Evolutionary conservation across 2,888 invertebrate species (phyloP), one percentile per base, ranked within the genome.

Genomic region (Ochlodes sylvanus): DNA sequence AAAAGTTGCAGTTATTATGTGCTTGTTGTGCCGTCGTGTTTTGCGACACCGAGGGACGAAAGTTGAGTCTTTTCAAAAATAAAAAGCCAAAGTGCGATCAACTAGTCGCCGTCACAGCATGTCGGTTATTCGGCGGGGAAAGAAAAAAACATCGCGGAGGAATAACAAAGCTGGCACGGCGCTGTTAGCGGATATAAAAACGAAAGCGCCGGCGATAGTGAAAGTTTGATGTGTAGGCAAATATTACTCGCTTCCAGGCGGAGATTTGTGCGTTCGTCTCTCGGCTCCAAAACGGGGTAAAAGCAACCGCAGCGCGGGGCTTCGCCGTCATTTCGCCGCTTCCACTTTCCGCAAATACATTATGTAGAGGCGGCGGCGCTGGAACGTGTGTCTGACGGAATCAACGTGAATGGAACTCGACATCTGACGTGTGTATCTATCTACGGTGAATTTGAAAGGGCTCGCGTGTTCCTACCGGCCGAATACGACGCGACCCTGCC

Each of bases 151-250:
- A 78, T 70, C 74, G 75, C 70, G 71, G 79, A 85, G 82, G 78
- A 88, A 88, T 79, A 90, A 91, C 88, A 91, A 90, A 90, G 84
- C 86, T 82, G 77, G 76, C 78, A 78, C 78, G 82, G 77, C 79
- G 81, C 78, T 82, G 85, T 83, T 86, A 80, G 84, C 82, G 82
- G 87, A 86, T 88, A 88, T 89, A 92, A 92, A 93, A 93, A 92
- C 90, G 92, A 92, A 92, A 93, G 92, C 89, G 87, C 77, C 85
- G 73, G 77, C 81, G 92, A 91, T 91, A 92, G 92, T 93, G 92
- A 93, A 92, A 93, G 92, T 93, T 93, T 92, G 90, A 92, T 92
- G 92, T 93, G 92, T 92, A 90, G 90, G 92, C 91, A 92, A 92
- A 92, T 92, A 92, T 90, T 87, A 85, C 89, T 83, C 87, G 89